These are phyloP conservation scores for Hyppa rectilinea DNA, from an alignment of 2,888 invertebrate species.

Conservation along the genomic window DNA sequence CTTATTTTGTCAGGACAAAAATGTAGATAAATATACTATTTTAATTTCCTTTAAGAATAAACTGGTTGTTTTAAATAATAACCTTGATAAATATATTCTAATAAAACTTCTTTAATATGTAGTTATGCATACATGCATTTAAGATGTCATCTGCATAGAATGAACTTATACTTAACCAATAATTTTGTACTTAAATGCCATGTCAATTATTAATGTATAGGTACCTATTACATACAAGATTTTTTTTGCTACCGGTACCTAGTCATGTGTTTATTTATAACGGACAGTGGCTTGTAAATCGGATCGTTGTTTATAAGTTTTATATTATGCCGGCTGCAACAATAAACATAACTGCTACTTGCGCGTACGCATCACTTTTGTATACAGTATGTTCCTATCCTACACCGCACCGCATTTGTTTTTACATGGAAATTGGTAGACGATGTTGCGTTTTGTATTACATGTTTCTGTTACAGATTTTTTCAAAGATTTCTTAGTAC, in stretches of 20 bases:
- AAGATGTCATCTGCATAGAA: not conserved
- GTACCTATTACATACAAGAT: not conserved
- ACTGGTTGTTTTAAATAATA: not conserved
- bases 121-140: not conserved
- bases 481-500: not conserved
- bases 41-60: not conserved
- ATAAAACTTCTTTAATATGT: not conserved
- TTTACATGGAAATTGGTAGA: conserved; percentile 16
- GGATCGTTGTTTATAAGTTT: conserved; percentile 87
- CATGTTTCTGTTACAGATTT: conserved; percentile 1
- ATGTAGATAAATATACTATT: not conserved
- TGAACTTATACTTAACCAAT: not conserved
- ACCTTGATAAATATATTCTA: conserved; percentile 7
- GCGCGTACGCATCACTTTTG: conserved; percentile 57
- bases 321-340: conserved; percentile 80
- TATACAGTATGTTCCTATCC: conserved; percentile 27
- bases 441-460: conserved; percentile 5
- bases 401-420: conserved; percentile 28
- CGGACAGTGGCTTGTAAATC: conserved; percentile 85
- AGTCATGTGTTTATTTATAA: conserved; percentile 80
- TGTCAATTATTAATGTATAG: not conserved
- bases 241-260: conserved; percentile 73
- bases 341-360: conserved; percentile 81
- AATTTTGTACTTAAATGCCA: not conserved
- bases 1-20: conserved; percentile 24